Evolutionary conservation across 1,140 invertebrate genomes (phyloP).

Genomic region (Heliconius melpomene): DNA sequence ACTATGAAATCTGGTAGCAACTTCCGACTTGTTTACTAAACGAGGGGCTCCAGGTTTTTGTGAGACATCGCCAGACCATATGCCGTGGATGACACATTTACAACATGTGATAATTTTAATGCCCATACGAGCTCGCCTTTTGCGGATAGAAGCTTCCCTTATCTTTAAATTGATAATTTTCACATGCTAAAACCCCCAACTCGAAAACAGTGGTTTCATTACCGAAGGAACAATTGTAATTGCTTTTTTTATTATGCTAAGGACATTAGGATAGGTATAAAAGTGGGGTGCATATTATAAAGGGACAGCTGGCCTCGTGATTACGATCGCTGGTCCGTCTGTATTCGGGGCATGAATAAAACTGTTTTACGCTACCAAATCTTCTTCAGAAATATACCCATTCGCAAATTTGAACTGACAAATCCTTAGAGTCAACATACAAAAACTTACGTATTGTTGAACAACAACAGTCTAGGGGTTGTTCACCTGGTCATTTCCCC

Average conservation of each 20-base stretch:
- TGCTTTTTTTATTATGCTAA: conserved; percentile 49
- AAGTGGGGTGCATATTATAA: conserved; percentile 51
- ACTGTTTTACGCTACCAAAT: conserved; percentile 29
- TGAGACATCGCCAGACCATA: conserved; percentile 50
- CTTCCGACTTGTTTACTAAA: conserved; percentile 58
- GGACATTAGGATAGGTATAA: conserved; percentile 53
- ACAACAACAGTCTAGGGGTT: conserved; percentile 62
- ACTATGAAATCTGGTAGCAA: conserved; percentile 47
- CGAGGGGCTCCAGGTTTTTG: conserved; percentile 56
- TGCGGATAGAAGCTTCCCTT: conserved; percentile 22
- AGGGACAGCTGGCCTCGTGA: conserved; percentile 59
- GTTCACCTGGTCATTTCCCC: conserved; percentile 73
- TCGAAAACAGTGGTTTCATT: conserved; percentile 43
- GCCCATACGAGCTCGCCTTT: conserved; percentile 22
- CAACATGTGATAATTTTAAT: conserved; percentile 56
- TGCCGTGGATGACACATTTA: conserved; percentile 63
- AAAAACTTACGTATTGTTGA: conserved; percentile 47
- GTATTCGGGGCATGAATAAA: conserved; percentile 31
- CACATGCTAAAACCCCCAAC: conserved; percentile 17
- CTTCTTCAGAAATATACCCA: conserved; percentile 20
- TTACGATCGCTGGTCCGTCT: conserved; percentile 48
- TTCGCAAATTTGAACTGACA: conserved; percentile 15
- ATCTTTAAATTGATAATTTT: conserved; percentile 32
- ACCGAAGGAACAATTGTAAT: conserved; percentile 43
- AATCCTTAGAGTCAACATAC: conserved; percentile 36